Conservation (phyloP, 2,797 vertebrate genomes). For the Sardinella longiceps region DNA sequence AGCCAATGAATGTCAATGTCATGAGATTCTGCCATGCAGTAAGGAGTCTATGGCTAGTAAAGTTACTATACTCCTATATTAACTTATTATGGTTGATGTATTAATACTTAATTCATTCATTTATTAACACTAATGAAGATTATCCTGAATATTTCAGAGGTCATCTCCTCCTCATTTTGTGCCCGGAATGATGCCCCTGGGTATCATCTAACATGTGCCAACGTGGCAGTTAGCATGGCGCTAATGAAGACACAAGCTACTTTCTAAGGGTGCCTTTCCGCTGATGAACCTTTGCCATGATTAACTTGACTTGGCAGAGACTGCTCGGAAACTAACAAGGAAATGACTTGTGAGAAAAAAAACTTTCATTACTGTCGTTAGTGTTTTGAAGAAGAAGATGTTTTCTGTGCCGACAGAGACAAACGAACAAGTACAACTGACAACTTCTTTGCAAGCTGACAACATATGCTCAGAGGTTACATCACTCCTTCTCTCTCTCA, state of each 20-base stretch:
- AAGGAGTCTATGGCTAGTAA: background rate
- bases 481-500: background rate
- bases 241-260: slow-evolving; percentile 7
- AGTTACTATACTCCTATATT: background rate
- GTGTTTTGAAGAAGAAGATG: background rate
- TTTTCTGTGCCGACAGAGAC: background rate
- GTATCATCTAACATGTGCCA: background rate
- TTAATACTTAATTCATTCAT: background rate
- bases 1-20: background rate
- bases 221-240: background rate
- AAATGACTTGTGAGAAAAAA: background rate
- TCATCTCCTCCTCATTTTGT: background rate
- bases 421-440: background rate
- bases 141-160: slow-evolving; percentile 16
- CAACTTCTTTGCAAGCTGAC: background rate
- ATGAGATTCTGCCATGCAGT: background rate
- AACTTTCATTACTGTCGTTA: background rate
- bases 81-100: background rate
- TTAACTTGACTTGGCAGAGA: background rate
- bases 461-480: background rate
- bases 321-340: background rate
- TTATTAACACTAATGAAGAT: slow-evolving; percentile 23
- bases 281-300: background rate
- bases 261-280: background rate
- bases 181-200: background rate